Conservation (phyloP, 2,113 vertebrate species). For the Propithecus coquereli region DNA sequence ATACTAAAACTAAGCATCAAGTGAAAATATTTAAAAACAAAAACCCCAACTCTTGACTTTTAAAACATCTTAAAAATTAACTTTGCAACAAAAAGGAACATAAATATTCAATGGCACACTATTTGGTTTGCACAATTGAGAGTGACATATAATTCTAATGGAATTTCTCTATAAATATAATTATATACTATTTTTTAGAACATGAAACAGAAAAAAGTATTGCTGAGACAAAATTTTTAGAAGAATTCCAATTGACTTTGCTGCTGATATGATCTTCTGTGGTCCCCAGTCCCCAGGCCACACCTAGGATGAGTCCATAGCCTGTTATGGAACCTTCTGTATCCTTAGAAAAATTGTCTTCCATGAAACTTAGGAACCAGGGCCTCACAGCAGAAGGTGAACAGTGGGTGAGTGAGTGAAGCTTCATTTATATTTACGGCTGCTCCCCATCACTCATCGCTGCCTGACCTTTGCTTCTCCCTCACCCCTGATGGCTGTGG, state of each 20-base stretch:
- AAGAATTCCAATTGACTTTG: background rate
- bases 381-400: too few species aligned
- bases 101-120: background rate
- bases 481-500: too few species aligned
- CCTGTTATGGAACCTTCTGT: too few species aligned
- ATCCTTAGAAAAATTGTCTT: too few species aligned
- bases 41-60: background rate
- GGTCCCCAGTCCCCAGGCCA: too few species aligned
- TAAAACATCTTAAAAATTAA: background rate
- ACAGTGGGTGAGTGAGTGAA: too few species aligned
- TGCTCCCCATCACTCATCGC: too few species aligned
- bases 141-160: background rate
- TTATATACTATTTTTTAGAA: background rate
- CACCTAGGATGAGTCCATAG: too few species aligned
- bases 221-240: background rate
- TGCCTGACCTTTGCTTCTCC: too few species aligned
- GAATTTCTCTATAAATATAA: background rate
- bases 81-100: background rate
- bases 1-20: background rate
- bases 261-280: background rate
- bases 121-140: background rate
- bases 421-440: too few species aligned
- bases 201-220: background rate
- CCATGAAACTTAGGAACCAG: too few species aligned
- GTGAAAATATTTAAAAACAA: slow-evolving; percentile 6